Base-by-base conservation (phyloP, 92 coral and sea anemone genomes). In the Porites evermanni region DNA sequence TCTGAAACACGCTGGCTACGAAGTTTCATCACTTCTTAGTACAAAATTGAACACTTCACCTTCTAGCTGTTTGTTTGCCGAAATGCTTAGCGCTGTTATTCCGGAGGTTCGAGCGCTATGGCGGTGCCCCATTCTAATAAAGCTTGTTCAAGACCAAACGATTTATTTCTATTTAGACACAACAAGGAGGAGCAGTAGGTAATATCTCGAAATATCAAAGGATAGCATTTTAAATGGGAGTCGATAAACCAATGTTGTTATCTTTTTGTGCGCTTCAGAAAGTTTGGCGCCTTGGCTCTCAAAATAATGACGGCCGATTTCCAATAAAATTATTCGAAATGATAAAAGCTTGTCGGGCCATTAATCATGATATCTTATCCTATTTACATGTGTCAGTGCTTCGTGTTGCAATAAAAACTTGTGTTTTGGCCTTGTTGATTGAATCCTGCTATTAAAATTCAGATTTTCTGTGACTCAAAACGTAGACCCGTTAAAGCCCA, bases 221-320 rank as follows among this genome's bases (percentile, higher is more conserved):
- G 86, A 79, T 81, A 70, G 93, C 88, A 92, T 89, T 84, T 91
- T 88, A 80, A 92, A 81, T 91, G 90, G 89, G 81, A 85, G 86
- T 77, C 79, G 96, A 93, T 93, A 95, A 94, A 84, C 84, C 89
- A 72, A 75, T 75, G 77, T 80, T 64, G 90, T 94, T 89, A 93
- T 93, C 90, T 84, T 86, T 56, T 94, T 94, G 95, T 94, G 69
- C 70, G 44, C 56, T 66, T 76, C 53, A 92, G 94, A 86, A 88
- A 81, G 90, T 70, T 87, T 93, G 98, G 98, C 98, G 98, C 96
- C 98, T 65, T 53, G 79, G 64, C 94, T 88, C 93, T 89, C 85
- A 64, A 26, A 71, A 80, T 95, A 88, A 95, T 95, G 98, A 93
- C 89, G 83, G 91, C 93, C 72, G 89, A 86, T 89, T 84, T 90